These are phyloP conservation scores for Peromyscus aztecus DNA, from an alignment of 2,797 vertebrate genomes.

Conservation along the genomic window DNA sequence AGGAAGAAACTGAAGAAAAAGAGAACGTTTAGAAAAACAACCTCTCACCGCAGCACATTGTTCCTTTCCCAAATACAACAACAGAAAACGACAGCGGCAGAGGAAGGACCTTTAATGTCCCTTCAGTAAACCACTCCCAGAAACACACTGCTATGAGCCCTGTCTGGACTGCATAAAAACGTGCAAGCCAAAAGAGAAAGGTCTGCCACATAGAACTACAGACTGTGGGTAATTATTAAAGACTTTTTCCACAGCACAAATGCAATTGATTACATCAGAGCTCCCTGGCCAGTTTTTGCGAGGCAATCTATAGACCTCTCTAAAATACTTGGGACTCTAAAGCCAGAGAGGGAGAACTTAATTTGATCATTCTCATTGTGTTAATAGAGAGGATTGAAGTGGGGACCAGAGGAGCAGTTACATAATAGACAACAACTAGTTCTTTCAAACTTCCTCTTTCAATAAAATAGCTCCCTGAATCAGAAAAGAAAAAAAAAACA, in stretches of 20 bases:
- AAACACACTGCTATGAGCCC: neutral
- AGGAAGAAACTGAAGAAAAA: neutral
- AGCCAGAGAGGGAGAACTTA: neutral
- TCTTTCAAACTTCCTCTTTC: slow-evolving; percentile 24
- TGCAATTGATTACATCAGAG: neutral
- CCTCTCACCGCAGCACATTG: slow-evolving; percentile 8
- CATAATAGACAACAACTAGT: neutral
- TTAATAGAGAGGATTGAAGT: neutral
- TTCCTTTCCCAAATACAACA: slow-evolving; percentile 45
- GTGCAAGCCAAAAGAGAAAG: slow-evolving; percentile 2
- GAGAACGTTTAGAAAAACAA: slow-evolving; percentile 47
- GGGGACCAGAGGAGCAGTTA: neutral
- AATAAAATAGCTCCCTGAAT: slow-evolving; percentile 47
- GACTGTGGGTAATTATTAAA: slow-evolving; percentile 28
- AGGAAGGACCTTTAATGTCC: neutral
- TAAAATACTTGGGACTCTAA: slow-evolving; percentile 41
- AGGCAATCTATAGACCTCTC: neutral
- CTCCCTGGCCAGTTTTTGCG: neutral
- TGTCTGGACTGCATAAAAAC: neutral
- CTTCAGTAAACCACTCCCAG: slow-evolving; percentile 27
- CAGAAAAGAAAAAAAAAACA: neutral
- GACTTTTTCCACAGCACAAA: slow-evolving; percentile 41
- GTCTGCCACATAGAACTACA: neutral
- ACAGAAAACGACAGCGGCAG: neutral
- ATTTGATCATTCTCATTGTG: neutral